Evolutionary conservation across 2,888 invertebrate genomes (phyloP), one percentile per base, ranked within the genome.

Genomic region (Ectropis crepuscularia): DNA sequence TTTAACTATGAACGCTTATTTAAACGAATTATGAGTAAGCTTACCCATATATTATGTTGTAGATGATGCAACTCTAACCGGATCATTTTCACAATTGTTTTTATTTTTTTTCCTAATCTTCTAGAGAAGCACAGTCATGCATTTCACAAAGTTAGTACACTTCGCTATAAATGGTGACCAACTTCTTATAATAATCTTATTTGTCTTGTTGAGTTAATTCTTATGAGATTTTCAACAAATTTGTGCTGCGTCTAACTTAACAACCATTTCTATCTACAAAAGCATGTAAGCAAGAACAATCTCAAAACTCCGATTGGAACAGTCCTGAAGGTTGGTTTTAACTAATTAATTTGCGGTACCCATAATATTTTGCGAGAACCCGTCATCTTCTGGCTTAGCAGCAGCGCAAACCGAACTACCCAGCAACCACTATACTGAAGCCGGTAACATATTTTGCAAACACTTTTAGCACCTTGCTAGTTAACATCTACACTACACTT

Each of bases 391-490:
- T 57, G 37, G 61, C 57, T 59, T 68, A 71, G 69, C 71, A 72
- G 72, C 64, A 68, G 61, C 55, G 61, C 53, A 60, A 67, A 63
- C 47, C 58, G 51, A 72, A 81, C 79, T 81, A 78, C 80, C 80
- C 79, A 82, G 72, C 70, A 70, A 62, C 59, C 63, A 68, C 68
- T 47, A 37, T 6, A 42, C 36, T 68, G 72, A 79, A 75, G 74
- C 79, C 77, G 75, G 74, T 75, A 64, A 68, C 63, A 77, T 73
- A 69, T 70, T 72, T 69, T 61, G 67, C 63, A 73, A 68, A 75
- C 69, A 67, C 63, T 47, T 67, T 61, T 61, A 10, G 42, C 6
- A 4, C 67, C 57, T 62, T 38, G 69, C 59, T 71, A 53, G 39
- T 42, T 42, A 53, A 11, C 7, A 45, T 45, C 46, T 59, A 46